Evolutionary conservation across 35 echinoderm and acorn worm species (phyloP), one percentile per base, ranked within the genome.

Genomic region (Ophioderma brevispina): DNA sequence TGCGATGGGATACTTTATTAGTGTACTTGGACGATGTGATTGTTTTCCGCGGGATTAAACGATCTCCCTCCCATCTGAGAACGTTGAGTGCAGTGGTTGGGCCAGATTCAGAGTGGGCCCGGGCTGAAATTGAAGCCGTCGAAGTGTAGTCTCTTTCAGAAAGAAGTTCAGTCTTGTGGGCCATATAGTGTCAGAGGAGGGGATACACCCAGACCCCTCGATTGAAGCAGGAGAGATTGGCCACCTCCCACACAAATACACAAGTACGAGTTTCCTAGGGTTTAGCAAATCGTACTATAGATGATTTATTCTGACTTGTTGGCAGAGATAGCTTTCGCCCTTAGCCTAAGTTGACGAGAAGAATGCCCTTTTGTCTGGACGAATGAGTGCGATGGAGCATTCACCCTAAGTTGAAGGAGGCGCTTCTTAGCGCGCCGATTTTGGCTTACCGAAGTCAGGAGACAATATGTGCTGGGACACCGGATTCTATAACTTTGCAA

Each of bases 231-330:
- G 85, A 1, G 23, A 23, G 37, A 91, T 40, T 92, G n/a, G 91
- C 84, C 50, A 31, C 11, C 76, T 32, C 0, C 91, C 59, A 13
- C 8, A 78, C 56, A 38, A 46, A 80, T 0, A 87, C 33, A 6
- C 49, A 92, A n/a, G 18, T 92, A 0, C 37, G 91, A 28, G 36
- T 14, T 87, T 92, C 37, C 52, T 91, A 28, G 77, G 91, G 0
- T n/a, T 8, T 35, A 33, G 19, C 50, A n/a, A n/a, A n/a, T 5
- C 4, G 38, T 5, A 76, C 76, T 40, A 76, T n/a, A 64, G 64
- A 31, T 13, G 41, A 30, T 86, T 37, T 33, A 76, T 6, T 2
- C 6, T 23, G 35, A 40, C 23, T 86, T 32, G n/a, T 76, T 6
- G 55, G 2, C 36, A 63, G 8, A 31, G 76, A 28, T n/a, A 56